Evolutionary conservation across 2,113 vertebrate species (phyloP).

Genomic region (Albula goreensis): DNA sequence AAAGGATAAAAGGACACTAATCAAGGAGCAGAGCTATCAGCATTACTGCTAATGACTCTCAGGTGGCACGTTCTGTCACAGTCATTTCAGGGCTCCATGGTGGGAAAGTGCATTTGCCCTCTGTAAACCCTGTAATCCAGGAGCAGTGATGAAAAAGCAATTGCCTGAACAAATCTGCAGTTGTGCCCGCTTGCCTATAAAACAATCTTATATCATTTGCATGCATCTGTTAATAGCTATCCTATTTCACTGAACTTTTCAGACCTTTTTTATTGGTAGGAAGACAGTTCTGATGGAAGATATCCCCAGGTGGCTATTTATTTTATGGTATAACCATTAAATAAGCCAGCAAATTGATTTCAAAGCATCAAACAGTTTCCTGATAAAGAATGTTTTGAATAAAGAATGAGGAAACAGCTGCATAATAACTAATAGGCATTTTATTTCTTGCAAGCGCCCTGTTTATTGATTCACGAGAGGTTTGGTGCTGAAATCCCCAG

Average conservation of each 20-base stretch:
- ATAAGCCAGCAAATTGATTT: not conserved
- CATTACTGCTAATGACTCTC: not conserved
- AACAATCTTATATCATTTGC: not conserved
- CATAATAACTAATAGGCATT: not conserved
- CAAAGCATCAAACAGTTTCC: not conserved
- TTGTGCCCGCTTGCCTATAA: not conserved
- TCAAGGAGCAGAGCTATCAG: not conserved
- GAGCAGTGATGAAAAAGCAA: not conserved
- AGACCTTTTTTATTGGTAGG: not conserved
- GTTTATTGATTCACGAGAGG: not conserved
- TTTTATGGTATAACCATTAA: not conserved
- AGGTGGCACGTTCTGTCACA: not conserved
- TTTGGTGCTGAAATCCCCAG: not conserved
- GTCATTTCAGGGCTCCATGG: not conserved
- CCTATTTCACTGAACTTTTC: not conserved
- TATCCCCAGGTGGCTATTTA: not conserved
- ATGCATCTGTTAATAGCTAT: not conserved
- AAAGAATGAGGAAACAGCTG: not conserved
- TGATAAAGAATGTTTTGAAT: not conserved
- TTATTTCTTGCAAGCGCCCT: not conserved
- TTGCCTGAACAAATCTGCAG: not conserved
- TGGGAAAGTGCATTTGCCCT: not conserved
- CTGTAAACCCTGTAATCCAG: not conserved
- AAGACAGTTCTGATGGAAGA: not conserved
- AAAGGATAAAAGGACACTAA: no score